Conservation (phyloP, 2,888 invertebrate genomes). For the Protophormia terraenovae region DNA sequence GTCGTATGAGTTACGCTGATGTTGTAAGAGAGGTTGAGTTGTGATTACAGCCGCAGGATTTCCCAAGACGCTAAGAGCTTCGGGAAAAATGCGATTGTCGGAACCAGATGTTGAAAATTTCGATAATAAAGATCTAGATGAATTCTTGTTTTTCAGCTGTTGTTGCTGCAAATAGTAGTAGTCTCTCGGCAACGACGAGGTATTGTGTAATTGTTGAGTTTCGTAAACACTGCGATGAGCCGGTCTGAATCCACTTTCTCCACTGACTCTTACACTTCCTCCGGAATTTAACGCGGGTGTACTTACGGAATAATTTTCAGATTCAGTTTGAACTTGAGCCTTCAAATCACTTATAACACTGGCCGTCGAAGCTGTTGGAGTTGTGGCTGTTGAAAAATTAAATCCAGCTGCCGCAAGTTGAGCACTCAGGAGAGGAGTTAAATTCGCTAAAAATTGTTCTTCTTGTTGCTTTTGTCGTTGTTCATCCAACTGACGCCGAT, state of each 20-base stretch:
- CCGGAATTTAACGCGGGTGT: conserved; percentile 69
- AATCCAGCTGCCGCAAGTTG: conserved; percentile 74
- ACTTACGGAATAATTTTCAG: conserved; percentile 65
- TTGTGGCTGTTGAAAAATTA: conserved; percentile 73
- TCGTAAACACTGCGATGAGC: conserved; percentile 67
- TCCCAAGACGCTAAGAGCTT: conserved; percentile 72
- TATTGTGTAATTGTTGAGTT: conserved; percentile 68
- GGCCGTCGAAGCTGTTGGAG: conserved; percentile 77
- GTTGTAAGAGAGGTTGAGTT: conserved; percentile 73
- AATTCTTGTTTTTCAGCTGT: conserved; percentile 77
- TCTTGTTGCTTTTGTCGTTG: conserved; percentile 81
- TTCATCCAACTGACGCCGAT: conserved; percentile 80
- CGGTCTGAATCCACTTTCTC: conserved; percentile 65
- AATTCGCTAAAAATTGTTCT: conserved; percentile 77
- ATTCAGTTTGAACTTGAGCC: conserved; percentile 67
- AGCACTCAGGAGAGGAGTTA: conserved; percentile 77
- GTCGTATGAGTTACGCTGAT: conserved; percentile 73
- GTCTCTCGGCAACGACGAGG: conserved; percentile 79
- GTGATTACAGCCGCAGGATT: conserved; percentile 74
- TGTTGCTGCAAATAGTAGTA: conserved; percentile 80
- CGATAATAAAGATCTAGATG: conserved; percentile 77
- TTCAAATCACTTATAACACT: conserved; percentile 77
- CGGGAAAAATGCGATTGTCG: conserved; percentile 79
- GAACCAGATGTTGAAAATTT: conserved; percentile 77
- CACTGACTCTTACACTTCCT: neutral